phyloP scores from a whole-genome alignment of 2,888 invertebrate genomes.

The Tanaodytes sp. region DNA sequence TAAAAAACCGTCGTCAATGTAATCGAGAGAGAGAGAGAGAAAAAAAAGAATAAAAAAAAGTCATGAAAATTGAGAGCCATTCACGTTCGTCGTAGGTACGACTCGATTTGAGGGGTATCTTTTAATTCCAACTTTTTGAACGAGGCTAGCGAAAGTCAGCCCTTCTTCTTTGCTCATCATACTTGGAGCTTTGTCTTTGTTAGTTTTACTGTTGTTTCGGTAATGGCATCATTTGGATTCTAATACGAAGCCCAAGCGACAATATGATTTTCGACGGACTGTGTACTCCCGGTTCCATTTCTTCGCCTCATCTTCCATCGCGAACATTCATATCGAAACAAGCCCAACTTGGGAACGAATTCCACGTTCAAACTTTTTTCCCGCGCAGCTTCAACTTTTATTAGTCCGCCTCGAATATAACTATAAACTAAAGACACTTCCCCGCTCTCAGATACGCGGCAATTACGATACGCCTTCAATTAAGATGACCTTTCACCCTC shows the following conservation, averaged over 20 bases:
- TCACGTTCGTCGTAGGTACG: constrained; percentile 19
- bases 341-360: constrained; percentile 36
- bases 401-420: no score
- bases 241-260: constrained; percentile 60
- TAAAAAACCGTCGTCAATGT: no score
- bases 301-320: constrained; percentile 45
- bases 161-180: constrained; percentile 54
- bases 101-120: constrained; percentile 53
- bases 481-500: no score
- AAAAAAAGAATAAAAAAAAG: constrained; percentile 21
- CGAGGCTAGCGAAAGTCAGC: constrained; percentile 55
- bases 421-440: no score
- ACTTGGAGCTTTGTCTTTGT: constrained; percentile 60
- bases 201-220: constrained; percentile 66
- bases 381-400: constrained; percentile 36
- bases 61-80: constrained; percentile 45
- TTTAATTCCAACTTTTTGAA: constrained; percentile 65
- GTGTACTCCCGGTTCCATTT: constrained; percentile 55
- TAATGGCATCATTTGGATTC: constrained; percentile 66
- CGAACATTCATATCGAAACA: constrained; percentile 49
- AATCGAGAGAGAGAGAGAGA: no score
- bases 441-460: no score
- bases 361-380: constrained; percentile 41
- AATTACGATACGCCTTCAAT: no score
- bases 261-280: constrained; percentile 58